Base-by-base conservation (phyloP, 2,113 vertebrate species). In the Merops nubicus region DNA sequence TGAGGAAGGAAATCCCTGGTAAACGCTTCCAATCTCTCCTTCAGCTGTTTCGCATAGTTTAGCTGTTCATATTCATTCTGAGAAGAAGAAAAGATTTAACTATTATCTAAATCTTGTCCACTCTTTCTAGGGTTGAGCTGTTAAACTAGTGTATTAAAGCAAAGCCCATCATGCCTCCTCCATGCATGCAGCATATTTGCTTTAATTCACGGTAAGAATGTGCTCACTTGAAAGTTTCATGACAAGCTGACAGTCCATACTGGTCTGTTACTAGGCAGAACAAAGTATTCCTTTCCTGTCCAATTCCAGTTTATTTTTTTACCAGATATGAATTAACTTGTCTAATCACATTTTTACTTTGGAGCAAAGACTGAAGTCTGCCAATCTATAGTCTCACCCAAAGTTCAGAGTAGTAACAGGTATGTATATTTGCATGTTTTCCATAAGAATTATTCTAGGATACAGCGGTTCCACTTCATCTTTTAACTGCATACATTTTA, bases 1-100 rank as follows among this genome's bases (percentile, higher is more conserved):
- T 99, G 99, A 93, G 99, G 99, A 97, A 99, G 98, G 96, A 99
- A 99, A 98, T 99, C 99, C 94, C 99, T 99, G 34, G 99, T 99
- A 95, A 99, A 99, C 62, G 99, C 99, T 91, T 99, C 99, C 59
- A 99, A 95, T 65, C 98, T 98, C 97, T 99, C 99, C 96, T 99
- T 99, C 93, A 99, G 98, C 96, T 99, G 99, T 95, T 98, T 99
- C 23, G 99, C 99, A 97, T 99, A 99, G 98, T 99, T 99, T 45
- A 99, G 98, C 97, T 99, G 99, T 62, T 99, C 99, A 88, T 98
- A 99, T 95, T 99, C 99, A 96, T 99, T 99, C 99, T 99, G 97
- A 83, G 92, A 90, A 68, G 38, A 57, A 92, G 83, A 47, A 95
- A 63, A 86, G 19, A 29, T 74, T 90, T 53, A 91, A 54, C 53